Conservation (phyloP, 2,113 vertebrate species). For the Pachypanchax playfairii region DNA sequence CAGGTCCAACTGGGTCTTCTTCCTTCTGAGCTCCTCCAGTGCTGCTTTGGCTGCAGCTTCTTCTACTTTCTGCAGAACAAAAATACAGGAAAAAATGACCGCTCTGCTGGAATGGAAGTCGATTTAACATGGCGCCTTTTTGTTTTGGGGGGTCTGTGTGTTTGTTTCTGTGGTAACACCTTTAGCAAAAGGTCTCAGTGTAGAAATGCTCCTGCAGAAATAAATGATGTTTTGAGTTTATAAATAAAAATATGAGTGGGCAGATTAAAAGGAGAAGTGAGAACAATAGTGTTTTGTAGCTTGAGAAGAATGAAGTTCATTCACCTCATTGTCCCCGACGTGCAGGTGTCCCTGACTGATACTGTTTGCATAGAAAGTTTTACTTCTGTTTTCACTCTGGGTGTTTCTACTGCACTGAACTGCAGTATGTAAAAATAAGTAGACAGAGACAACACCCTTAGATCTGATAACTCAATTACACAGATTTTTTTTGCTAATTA, state of each 20-base stretch:
- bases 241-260: conserved; percentile 13
- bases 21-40: conserved; percentile 85
- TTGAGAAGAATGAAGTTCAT: not conserved
- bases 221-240: not conserved
- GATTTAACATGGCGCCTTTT: too few relatives aligned
- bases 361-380: conserved; percentile 55
- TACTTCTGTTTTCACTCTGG: conserved; percentile 44
- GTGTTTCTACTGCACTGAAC: not conserved
- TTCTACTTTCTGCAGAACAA: conserved; percentile 86
- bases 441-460: not conserved
- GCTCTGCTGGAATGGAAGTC: too few relatives aligned
- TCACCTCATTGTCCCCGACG: rapidly evolving
- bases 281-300: conserved; percentile 3
- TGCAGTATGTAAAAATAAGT: not conserved
- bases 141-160: not conserved
- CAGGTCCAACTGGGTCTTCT: conserved; percentile 87
- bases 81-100: conserved; percentile 40
- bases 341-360: conserved; percentile 43
- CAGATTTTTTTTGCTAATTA: not conserved
- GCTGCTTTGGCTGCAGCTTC: conserved; percentile 85
- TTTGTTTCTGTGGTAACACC: not conserved
- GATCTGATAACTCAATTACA: not conserved
- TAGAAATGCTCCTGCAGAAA: not conserved
- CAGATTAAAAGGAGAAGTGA: conserved; percentile 51
- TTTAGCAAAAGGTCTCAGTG: not conserved